These are phyloP conservation scores for Drosophila paramelanica DNA, from an alignment of 2,888 invertebrate species.

Conservation along the genomic window DNA sequence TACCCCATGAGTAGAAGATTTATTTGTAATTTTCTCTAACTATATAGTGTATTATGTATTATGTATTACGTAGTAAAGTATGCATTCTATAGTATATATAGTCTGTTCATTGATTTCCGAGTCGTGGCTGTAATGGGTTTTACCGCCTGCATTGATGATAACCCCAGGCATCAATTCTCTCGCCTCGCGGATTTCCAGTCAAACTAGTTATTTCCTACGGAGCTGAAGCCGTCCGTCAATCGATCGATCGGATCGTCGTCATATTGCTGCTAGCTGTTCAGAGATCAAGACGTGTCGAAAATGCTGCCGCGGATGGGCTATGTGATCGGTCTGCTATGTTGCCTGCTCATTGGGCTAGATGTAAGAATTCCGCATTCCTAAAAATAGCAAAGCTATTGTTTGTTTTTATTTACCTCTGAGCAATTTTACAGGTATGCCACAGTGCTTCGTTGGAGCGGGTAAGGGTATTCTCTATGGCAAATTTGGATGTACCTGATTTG, in stretches of 20 bases:
- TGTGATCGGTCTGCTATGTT: conserved; percentile 10
- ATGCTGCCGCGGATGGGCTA: conserved; percentile 20
- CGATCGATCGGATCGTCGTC: conserved; percentile 11
- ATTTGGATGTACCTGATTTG: neutral
- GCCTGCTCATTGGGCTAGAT: conserved; percentile 30
- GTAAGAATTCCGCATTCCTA: conserved; percentile 25
- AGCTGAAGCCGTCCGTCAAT: neutral
- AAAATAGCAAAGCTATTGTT: neutral
- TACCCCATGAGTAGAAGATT: too few relatives aligned
- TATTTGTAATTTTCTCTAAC: neutral
- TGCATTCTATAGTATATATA: conserved; percentile 8
- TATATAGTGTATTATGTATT: too few relatives aligned
- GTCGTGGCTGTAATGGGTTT: conserved; percentile 24
- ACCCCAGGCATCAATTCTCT: conserved; percentile 34
- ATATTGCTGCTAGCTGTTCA: conserved; percentile 27
- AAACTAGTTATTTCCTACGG: conserved; percentile 31
- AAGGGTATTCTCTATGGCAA: neutral
- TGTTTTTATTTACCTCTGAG: too few relatives aligned
- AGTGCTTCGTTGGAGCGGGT: conserved; percentile 36
- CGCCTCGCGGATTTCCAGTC: conserved; percentile 42
- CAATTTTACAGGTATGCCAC: conserved; percentile 26
- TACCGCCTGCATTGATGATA: conserved; percentile 38
- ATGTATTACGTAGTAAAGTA: neutral
- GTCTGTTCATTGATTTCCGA: conserved; percentile 15
- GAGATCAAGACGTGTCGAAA: conserved; percentile 20